phyloP scores from a whole-genome alignment of 2,113 vertebrate genomes.

The Gnathonemus longibarbis region DNA sequence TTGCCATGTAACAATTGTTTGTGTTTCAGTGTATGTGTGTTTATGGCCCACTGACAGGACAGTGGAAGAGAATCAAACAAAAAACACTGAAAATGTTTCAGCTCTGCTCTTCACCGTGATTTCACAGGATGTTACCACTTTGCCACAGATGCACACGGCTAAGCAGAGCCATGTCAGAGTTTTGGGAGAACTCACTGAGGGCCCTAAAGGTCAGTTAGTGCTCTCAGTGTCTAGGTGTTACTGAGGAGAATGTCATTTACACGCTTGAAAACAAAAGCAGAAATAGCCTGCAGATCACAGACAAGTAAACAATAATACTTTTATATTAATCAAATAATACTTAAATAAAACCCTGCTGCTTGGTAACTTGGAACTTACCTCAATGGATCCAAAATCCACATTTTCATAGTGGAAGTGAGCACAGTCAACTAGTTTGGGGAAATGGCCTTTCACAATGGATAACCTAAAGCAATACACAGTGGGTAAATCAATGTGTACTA shows the following conservation, averaged over 20 bases:
- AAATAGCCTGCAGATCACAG: not conserved
- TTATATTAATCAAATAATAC: not conserved
- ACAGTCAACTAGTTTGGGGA: conserved; percentile 67
- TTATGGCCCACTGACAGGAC: not conserved
- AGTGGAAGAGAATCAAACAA: not conserved
- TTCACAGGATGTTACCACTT: not conserved
- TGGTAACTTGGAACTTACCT: conserved; percentile 47
- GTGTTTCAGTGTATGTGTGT: not conserved
- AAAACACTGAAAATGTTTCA: conserved; percentile 19
- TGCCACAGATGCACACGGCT: not conserved
- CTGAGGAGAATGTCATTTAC: not conserved
- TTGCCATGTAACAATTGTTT: not conserved
- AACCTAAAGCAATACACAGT: conserved; percentile 41
- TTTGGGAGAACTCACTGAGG: not conserved
- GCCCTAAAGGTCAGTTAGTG: not conserved
- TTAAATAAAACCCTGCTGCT: not conserved
- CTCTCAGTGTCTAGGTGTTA: not conserved
- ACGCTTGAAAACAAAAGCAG: not conserved
- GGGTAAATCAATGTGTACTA: not conserved
- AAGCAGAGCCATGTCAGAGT: not conserved
- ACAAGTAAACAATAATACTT: not conserved
- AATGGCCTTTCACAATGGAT: conserved; percentile 64
- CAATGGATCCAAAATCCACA: conserved; percentile 65
- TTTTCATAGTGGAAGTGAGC: conserved; percentile 73
- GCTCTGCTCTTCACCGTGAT: not conserved